Evolutionary conservation across 2,888 invertebrate genomes (phyloP).

Genomic region (Athalia circularis): DNA sequence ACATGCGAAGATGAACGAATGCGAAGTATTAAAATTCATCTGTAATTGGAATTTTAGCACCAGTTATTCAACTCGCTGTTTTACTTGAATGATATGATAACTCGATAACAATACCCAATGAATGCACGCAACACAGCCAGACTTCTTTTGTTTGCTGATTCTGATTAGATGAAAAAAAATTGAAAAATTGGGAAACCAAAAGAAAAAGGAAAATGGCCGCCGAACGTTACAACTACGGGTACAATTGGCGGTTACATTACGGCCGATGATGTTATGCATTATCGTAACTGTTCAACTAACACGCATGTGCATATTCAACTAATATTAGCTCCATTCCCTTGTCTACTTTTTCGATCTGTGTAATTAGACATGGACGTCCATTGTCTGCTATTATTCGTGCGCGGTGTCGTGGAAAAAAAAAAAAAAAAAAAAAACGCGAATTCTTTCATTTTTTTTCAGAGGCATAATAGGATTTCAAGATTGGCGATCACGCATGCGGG

Average conservation of each 20-base stretch:
- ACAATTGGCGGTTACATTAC: slow-evolving; percentile 9
- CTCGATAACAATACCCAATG: slow-evolving; percentile 17
- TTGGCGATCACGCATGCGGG: too few relatives aligned
- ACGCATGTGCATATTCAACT: slow-evolving; percentile 22
- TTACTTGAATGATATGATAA: slow-evolving; percentile 2
- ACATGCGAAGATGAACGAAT: not conserved
- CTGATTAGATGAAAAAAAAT: not conserved
- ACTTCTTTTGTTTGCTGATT: slow-evolving; percentile 24
- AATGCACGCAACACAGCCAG: slow-evolving; percentile 7
- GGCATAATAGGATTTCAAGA: too few relatives aligned
- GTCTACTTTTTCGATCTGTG: slow-evolving; percentile 17
- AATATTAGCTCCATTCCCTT: slow-evolving; percentile 11
- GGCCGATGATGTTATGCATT: not conserved
- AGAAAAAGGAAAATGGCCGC: not conserved
- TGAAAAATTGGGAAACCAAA: too few relatives aligned
- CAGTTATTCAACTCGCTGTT: slow-evolving; percentile 20
- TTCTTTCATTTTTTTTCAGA: too few relatives aligned
- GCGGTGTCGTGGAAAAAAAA: not conserved
- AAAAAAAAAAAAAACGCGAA: too few relatives aligned
- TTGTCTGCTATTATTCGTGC: slow-evolving; percentile 29
- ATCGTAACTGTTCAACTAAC: slow-evolving; percentile 4
- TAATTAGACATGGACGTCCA: slow-evolving; percentile 15
- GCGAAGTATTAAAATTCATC: slow-evolving; percentile 36
- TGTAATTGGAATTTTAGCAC: slow-evolving; percentile 31
- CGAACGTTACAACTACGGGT: slow-evolving; percentile 14